A percentile compares a stretch with the other conserved stretches of the same genome.
phyloP scores from a whole-genome alignment of 2,797 vertebrate species.

The Aldrovandia affinis region DNA sequence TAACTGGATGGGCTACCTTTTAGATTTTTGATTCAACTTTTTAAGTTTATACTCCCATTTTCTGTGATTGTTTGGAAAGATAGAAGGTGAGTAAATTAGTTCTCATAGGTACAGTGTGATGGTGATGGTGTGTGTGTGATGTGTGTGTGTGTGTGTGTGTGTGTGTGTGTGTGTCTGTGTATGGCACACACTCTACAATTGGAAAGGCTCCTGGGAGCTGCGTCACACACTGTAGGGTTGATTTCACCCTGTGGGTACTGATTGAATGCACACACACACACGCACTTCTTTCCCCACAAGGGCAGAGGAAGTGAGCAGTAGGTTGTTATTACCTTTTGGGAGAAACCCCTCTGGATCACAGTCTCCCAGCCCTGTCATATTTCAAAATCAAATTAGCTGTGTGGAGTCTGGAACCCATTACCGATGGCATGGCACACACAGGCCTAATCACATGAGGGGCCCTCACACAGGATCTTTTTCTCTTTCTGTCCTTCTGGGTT shows the following conservation, averaged over 20 bases:
- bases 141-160: slow-evolving; percentile 4
- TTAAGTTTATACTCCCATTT: background rate
- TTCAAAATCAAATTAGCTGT: slow-evolving; percentile 48
- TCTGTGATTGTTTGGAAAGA: background rate
- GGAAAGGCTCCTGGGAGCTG: slow-evolving; percentile 32
- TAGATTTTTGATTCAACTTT: background rate
- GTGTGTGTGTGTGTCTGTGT: slow-evolving; percentile 15
- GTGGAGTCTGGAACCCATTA: slow-evolving; percentile 52
- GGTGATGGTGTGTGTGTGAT: background rate
- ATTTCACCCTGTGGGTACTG: slow-evolving; percentile 61
- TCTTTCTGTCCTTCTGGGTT: slow-evolving; percentile 18
- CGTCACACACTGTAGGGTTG: slow-evolving; percentile 48
- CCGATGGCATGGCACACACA: slow-evolving; percentile 26
- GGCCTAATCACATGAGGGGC: slow-evolving; percentile 26
- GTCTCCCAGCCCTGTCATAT: slow-evolving; percentile 38
- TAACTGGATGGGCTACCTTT: background rate
- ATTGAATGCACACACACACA: slow-evolving; percentile 58
- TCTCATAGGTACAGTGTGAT: background rate
- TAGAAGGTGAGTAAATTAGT: background rate
- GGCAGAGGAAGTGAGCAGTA: slow-evolving; percentile 54
- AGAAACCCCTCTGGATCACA: slow-evolving; percentile 27
- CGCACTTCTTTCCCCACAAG: slow-evolving; percentile 41
- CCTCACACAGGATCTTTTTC: slow-evolving; percentile 11
- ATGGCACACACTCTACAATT: background rate
- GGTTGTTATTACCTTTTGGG: slow-evolving; percentile 43